Base-by-base conservation (phyloP, 1,140 invertebrate species). In the Tyrophagus putrescentiae region DNA sequence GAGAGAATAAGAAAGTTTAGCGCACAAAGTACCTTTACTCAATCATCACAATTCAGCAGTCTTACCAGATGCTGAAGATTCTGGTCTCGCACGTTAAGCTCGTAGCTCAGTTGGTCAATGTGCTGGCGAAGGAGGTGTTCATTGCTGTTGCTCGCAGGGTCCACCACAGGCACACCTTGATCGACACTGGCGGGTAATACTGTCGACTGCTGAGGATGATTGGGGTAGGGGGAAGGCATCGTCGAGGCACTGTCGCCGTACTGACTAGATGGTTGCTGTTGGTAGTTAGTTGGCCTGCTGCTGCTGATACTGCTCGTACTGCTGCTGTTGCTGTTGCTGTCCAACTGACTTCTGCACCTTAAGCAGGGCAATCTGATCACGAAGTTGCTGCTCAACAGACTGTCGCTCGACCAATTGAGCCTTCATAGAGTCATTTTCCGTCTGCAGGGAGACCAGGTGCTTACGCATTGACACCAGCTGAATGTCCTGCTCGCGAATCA, bases 361-460 rank as follows among this genome's bases (percentile, higher is more conserved):
- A 0, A 91, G 72, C 39, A 93, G 72, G 3, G 85, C 82, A 72
- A 90, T 90, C 73, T 94, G 87, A 72, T 91, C 87, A 67, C 81
- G 82, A 11, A 93, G 73, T 67, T 87, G 82, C 9, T 81, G 79
- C 52, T 88, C 79, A 11, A 82, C 77, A 9, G 79, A 73, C 65
- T 77, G 74, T 32, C 87, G 72, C 70, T 90, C 84, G 41, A 80
- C 77, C 1, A 89, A 70, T 66, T 84, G 78, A 36, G 72, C 67
- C 77, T 85, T 71, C 27, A 63, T 31, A 31, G 60, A 54, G 33
- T 61, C 59, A 56, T 68, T 61, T 59, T 71, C 68, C 5, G 56
- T 33, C 56, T 72, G 66, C 23, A 72, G 34, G 50, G 67, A 66
- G 27, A 67, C 63, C 25, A 72, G 60, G 60, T 72, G 63, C 45